Base-by-base conservation (phyloP, 1,140 invertebrate genomes). In the Bactericera cockerelli region DNA sequence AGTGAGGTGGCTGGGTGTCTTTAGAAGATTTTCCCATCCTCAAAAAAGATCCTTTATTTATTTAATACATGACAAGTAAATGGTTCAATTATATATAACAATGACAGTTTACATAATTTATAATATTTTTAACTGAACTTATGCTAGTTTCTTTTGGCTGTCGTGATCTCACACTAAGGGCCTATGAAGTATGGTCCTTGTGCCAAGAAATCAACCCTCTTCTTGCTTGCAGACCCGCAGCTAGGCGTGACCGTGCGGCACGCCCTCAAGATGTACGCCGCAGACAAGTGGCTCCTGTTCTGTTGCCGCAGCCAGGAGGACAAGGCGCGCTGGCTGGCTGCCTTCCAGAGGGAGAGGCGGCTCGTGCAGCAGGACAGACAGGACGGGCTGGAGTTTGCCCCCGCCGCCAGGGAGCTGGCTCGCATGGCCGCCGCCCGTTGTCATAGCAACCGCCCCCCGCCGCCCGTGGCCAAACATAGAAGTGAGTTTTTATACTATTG, bases 281-380 rank as follows among this genome's bases (percentile, higher is more conserved):
- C 74, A 62, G 68, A 75, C 1, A 86, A 85, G 68, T 85, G 81
- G 79, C 74, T 81, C 53, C 66, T 82, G 1, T 81, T 84, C 63
- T 81, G 79, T 60, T 80, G 82, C 62, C 80, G 82, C 63, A 79
- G 77, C 2, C 67, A 74, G 0, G 73, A 77, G 39, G 82, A 85
- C 61, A 86, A 84, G 68, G 72, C 77, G 31, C 72, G 74, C 53
- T 87, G 84, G 84, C 65, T 87, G 62, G 70, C 76, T 64, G 82
- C 83, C 13, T 83, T 87, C 68, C 66, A 71, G 13, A 75, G 78
- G 62, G 80, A 81, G 68, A 70, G 79, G 57, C 67, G 67, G 59
- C 65, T 79, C 1, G 79, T 80, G 0, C 72, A 69, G 6, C 72
- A 77, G 65, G 77, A 79, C 61, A 70, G 73, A 63, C 70, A 71